phyloP scores from a whole-genome alignment of 2,113 vertebrate genomes.

The Coracopsis vasa region DNA sequence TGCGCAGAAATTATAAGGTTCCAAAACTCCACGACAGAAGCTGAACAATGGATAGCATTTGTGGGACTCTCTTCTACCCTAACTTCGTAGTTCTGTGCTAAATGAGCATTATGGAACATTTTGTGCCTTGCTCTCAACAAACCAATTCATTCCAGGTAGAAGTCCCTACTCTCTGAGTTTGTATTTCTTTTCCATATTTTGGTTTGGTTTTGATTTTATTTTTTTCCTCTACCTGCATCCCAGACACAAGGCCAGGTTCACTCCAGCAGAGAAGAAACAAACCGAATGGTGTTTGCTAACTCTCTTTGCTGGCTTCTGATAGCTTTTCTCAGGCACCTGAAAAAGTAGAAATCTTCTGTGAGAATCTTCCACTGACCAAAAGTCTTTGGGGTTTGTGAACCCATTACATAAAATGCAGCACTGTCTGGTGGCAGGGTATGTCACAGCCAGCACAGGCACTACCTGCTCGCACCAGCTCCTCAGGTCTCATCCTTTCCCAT shows the following conservation, averaged over 20 bases:
- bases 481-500: background rate
- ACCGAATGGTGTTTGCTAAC: rapidly evolving
- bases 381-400: background rate
- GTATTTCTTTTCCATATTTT: background rate
- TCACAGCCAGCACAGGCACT: rapidly evolving
- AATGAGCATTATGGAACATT: background rate
- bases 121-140: background rate
- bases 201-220: background rate
- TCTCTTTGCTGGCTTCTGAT: background rate
- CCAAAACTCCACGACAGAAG: background rate
- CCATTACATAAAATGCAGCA: background rate
- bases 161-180: background rate
- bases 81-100: background rate
- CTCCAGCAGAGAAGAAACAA: background rate
- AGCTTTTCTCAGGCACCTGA: background rate
- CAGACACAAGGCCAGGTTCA: background rate
- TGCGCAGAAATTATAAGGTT: background rate
- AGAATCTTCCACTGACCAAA: background rate
- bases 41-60: background rate
- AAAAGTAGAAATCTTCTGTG: background rate
- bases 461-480: background rate
- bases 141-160: background rate
- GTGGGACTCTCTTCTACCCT: background rate
- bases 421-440: background rate
- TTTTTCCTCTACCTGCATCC: background rate